A percentile compares a stretch with the other conserved stretches of the same genome.
phyloP scores from a whole-genome alignment of 2,888 invertebrate species.

The Aspidiotus destructor region DNA sequence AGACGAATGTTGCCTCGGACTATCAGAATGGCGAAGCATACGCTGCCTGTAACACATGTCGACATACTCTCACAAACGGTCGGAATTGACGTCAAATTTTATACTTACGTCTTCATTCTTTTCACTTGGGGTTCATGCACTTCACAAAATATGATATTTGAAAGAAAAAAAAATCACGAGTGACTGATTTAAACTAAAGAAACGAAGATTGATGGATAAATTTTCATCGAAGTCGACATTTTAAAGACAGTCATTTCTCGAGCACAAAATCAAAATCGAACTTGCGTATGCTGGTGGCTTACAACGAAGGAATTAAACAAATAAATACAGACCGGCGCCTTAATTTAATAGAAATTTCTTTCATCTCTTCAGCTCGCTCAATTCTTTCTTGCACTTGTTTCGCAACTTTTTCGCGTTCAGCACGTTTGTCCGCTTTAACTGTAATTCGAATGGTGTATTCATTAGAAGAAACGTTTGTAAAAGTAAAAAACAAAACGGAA shows the following conservation, averaged over 20 bases:
- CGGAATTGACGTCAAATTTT: background rate
- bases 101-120: no score
- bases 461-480: background rate
- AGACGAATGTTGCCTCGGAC: constrained; percentile 21
- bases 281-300: background rate
- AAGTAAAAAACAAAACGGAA: constrained; percentile 27
- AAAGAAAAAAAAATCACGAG: no score
- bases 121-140: no score
- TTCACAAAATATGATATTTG: no score
- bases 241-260: no score
- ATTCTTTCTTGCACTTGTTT: constrained; percentile 78
- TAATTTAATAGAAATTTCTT: constrained; percentile 79
- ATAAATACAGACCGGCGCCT: constrained; percentile 56
- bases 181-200: no score
- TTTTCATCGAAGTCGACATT: no score
- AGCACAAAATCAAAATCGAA: no score
- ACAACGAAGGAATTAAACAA: no score
- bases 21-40: constrained; percentile 24
- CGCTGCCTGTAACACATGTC: constrained; percentile 18
- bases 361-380: constrained; percentile 82
- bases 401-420: constrained; percentile 73
- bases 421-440: constrained; percentile 92
- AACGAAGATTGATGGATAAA: no score
- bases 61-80: background rate
- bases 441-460: constrained; percentile 37